Percentiles rank a stretch among this genome's conserved stretches.
Evolutionary conservation across 2,113 vertebrate species (phyloP).

Genomic region (Athene cunicularia): DNA sequence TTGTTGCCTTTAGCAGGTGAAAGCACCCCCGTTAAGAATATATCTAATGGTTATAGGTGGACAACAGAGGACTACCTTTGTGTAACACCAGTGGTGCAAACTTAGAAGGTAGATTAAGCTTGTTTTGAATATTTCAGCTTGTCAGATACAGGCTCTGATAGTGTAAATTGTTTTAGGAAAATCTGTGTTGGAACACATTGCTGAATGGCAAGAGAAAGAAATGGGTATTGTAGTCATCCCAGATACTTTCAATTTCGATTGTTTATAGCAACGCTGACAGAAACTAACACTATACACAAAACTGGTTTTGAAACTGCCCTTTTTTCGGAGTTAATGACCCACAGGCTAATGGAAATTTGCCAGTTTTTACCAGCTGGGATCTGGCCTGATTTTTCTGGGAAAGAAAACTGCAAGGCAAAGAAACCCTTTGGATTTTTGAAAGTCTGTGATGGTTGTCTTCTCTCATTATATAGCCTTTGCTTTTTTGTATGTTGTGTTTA

Average conservation of each 20-base stretch:
- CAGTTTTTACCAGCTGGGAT: conserved; percentile 64
- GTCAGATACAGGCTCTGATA: not conserved
- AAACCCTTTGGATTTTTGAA: conserved; percentile 26
- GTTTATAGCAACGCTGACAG: conserved; percentile 64
- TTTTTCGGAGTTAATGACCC: conserved; percentile 66
- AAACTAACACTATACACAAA: conserved; percentile 52
- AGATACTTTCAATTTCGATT: conserved; percentile 62
- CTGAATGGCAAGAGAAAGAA: conserved; percentile 48
- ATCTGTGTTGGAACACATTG: not conserved
- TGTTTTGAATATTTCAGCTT: not conserved
- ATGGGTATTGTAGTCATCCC: conserved; percentile 28
- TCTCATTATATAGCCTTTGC: not conserved
- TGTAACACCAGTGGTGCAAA: not conserved
- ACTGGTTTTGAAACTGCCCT: conserved; percentile 60
- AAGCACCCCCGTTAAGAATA: not conserved
- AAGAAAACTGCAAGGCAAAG: conserved; percentile 32
- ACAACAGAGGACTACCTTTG: not conserved
- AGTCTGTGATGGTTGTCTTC: conserved; percentile 15
- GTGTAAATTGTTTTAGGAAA: not conserved
- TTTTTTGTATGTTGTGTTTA: not conserved
- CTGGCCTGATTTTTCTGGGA: conserved; percentile 62
- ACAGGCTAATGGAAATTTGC: conserved; percentile 57
- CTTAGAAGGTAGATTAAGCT: not conserved
- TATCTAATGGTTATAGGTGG: not conserved
- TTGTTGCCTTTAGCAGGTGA: not conserved